Evolutionary conservation across 1,140 invertebrate genomes (phyloP).

Genomic region (Acromyrmex echinatior): DNA sequence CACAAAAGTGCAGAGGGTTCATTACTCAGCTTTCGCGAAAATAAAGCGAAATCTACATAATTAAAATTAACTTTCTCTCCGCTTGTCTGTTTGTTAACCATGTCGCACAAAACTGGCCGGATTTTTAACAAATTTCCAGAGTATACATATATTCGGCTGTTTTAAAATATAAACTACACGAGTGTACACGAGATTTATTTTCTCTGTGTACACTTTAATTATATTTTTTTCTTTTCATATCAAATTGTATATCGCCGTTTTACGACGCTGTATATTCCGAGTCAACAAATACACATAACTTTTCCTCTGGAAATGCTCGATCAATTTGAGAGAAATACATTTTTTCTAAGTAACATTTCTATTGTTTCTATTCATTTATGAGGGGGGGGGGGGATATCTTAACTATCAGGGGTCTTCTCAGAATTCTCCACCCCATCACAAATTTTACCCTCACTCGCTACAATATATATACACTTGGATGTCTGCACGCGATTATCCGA

Average conservation of each 20-base stretch:
- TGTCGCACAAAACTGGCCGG: slow-evolving; percentile 20
- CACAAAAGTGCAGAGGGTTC: slow-evolving; percentile 52
- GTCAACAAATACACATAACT: slow-evolving; percentile 34
- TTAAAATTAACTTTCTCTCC: slow-evolving; percentile 60
- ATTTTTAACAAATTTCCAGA: slow-evolving; percentile 46
- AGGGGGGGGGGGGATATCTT: neutral
- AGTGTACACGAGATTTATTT: slow-evolving; percentile 27
- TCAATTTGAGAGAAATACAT: neutral
- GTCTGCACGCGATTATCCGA: slow-evolving; percentile 13
- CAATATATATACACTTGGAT: neutral
- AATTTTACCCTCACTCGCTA: slow-evolving; percentile 33
- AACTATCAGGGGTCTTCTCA: neutral
- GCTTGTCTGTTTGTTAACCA: slow-evolving; percentile 52
- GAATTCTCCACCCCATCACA: slow-evolving; percentile 16
- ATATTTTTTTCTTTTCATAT: neutral
- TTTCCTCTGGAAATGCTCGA: neutral
- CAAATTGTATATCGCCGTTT: neutral
- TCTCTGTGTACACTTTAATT: slow-evolving; percentile 45
- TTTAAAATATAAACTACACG: slow-evolving; percentile 34
- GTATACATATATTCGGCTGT: slow-evolving; percentile 19
- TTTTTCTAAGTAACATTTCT: neutral
- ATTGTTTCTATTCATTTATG: neutral
- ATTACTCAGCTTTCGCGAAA: slow-evolving; percentile 51
- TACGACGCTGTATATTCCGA: neutral
- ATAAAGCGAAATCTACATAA: slow-evolving; percentile 57